A percentile compares a stretch with the other conserved stretches of the same genome.
These are phyloP conservation scores for Drosophila affinis DNA, from an alignment of 2,888 invertebrate species.

Conservation along the genomic window DNA sequence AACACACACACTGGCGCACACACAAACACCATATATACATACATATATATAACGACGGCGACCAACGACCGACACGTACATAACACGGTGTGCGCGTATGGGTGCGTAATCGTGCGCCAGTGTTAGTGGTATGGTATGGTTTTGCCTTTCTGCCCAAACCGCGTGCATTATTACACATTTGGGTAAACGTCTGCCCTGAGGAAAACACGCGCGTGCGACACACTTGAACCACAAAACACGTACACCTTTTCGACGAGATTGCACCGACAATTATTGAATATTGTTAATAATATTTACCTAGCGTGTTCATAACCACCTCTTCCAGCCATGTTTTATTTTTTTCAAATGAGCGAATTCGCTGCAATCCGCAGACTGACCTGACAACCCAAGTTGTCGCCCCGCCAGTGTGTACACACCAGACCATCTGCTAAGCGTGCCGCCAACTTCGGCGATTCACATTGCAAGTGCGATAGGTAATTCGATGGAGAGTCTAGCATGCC, in stretches of 20 bases:
- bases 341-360: slow-evolving; percentile 82
- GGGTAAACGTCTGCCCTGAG: slow-evolving; percentile 33
- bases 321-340: slow-evolving; percentile 92
- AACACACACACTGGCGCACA: slow-evolving; percentile 62
- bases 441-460: not conserved
- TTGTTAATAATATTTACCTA: slow-evolving; percentile 87
- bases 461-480: not conserved
- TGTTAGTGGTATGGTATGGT: slow-evolving; percentile 44
- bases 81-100: slow-evolving; percentile 49
- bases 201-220: slow-evolving; percentile 30
- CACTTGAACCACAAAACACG: slow-evolving; percentile 17
- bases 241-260: slow-evolving; percentile 43
- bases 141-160: slow-evolving; percentile 64
- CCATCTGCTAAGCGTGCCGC: not conserved
- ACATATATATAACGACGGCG: slow-evolving; percentile 42
- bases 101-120: slow-evolving; percentile 22
- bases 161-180: slow-evolving; percentile 70
- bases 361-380: slow-evolving; percentile 57
- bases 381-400: slow-evolving; percentile 26
- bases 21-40: slow-evolving; percentile 38
- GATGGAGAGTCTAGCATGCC: not conserved
- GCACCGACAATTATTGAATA: slow-evolving; percentile 52
- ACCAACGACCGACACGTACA: slow-evolving; percentile 56
- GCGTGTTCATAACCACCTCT: slow-evolving; percentile 93
- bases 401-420: slow-evolving; percentile 63